These are phyloP conservation scores for Nasonovia ribisnigri DNA, from an alignment of 2,888 invertebrate genomes.

Conservation along the genomic window DNA sequence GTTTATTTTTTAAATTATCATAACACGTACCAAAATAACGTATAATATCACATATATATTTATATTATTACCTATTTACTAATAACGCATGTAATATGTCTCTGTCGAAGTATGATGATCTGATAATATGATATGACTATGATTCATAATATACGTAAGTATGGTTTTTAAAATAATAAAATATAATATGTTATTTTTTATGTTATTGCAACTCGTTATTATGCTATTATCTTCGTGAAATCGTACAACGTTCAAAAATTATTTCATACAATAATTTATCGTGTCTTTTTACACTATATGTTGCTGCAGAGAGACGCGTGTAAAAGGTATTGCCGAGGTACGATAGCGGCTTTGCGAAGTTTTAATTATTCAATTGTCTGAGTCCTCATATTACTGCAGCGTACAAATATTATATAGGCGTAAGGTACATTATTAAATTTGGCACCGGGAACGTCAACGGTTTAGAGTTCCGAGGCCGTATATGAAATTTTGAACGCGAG, in stretches of 20 bases:
- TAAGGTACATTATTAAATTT: constrained; percentile 11
- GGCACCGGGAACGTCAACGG: neutral
- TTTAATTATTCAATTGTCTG: constrained; percentile 39
- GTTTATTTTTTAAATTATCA: neutral
- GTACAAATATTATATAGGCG: neutral
- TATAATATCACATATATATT: neutral
- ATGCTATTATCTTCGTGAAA: neutral
- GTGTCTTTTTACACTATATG: neutral
- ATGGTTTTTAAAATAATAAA: neutral
- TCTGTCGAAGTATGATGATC: neutral
- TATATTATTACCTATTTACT: neutral
- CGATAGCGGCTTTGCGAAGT: constrained; percentile 18
- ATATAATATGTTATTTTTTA: neutral
- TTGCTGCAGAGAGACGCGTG: neutral
- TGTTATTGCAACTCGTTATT: neutral
- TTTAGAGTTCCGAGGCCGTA: neutral
- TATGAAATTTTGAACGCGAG: constrained; percentile 10
- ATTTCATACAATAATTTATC: neutral
- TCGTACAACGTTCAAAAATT: neutral
- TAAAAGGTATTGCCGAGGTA: neutral
- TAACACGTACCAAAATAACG: neutral
- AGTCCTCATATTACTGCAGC: neutral
- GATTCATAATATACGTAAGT: neutral
- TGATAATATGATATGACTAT: neutral
- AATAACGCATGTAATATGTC: neutral